These are phyloP conservation scores for Nesometra sesokonis DNA, from an alignment of 35 echinoderm and acorn worm species.

Conservation along the genomic window DNA sequence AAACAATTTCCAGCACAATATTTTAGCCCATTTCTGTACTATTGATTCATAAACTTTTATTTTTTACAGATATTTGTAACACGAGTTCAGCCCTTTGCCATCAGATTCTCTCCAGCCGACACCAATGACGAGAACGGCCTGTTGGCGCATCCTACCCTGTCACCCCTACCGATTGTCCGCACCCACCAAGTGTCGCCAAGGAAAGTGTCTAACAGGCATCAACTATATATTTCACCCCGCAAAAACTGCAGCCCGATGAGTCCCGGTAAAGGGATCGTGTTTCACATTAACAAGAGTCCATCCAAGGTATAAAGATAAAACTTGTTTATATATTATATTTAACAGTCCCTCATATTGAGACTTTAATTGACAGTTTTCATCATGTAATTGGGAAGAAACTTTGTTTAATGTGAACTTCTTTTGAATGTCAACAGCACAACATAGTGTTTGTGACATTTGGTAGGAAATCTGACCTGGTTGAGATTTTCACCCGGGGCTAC, in stretches of 20 bases:
- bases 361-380: too few relatives aligned
- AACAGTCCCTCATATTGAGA: too few relatives aligned
- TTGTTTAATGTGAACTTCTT: too few relatives aligned
- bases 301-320: conserved; percentile 43
- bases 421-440: too few relatives aligned
- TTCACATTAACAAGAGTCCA: conserved; percentile 79
- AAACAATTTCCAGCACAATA: too few relatives aligned
- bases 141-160: conserved; percentile 38
- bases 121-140: background rate
- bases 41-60: background rate
- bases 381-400: too few relatives aligned
- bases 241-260: conserved; percentile 33
- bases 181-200: conserved; percentile 64
- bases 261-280: conserved; percentile 60
- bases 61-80: conserved; percentile 47
- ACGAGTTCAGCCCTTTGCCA: conserved; percentile 56
- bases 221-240: conserved; percentile 73
- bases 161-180: conserved; percentile 60
- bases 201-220: conserved; percentile 68
- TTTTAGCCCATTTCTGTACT: too few relatives aligned
- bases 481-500: too few relatives aligned
- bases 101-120: conserved; percentile 44
- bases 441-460: too few relatives aligned
- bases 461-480: too few relatives aligned
- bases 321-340: too few relatives aligned